A percentile compares a stretch with the other conserved stretches of the same genome.
These are phyloP conservation scores for Macrobrachium rosenbergii DNA, from an alignment of 1,140 invertebrate species.

Conservation along the genomic window DNA sequence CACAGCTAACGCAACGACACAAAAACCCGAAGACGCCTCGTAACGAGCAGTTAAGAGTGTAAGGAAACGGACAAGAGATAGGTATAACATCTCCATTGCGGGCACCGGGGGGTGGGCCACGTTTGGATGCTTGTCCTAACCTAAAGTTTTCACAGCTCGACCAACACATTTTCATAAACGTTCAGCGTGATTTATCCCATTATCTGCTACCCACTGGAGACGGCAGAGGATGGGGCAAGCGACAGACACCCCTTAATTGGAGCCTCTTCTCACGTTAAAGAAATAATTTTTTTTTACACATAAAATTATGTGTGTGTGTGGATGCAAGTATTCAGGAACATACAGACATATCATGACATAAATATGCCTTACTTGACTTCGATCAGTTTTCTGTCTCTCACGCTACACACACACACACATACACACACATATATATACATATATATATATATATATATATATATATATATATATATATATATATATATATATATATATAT, in stretches of 20 bases:
- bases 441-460: no score
- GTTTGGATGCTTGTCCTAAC: conserved; percentile 45
- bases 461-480: no score
- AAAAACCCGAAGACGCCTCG: not conserved
- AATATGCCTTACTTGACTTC: no score
- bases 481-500: no score
- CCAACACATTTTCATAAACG: conserved; percentile 60
- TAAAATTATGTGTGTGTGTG: not conserved
- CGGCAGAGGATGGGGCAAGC: not conserved
- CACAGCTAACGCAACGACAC: no score
- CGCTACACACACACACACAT: not conserved
- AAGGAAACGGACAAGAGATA: conserved; percentile 10
- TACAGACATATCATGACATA: no score
- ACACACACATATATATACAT: not conserved
- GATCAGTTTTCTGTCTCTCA: not conserved
- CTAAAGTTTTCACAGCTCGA: conserved; percentile 54
- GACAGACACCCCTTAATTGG: conserved; percentile 10
- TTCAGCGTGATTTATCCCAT: conserved; percentile 60
- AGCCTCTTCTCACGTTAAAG: not conserved
- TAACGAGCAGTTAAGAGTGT: not conserved
- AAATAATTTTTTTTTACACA: not conserved
- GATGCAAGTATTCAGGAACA: no score
- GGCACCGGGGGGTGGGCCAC: conserved; percentile 32
- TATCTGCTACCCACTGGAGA: conserved; percentile 53
- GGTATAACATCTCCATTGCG: conserved; percentile 55